Base-by-base conservation (phyloP, 2,888 invertebrate species). In the Polylopha cassiicola region DNA sequence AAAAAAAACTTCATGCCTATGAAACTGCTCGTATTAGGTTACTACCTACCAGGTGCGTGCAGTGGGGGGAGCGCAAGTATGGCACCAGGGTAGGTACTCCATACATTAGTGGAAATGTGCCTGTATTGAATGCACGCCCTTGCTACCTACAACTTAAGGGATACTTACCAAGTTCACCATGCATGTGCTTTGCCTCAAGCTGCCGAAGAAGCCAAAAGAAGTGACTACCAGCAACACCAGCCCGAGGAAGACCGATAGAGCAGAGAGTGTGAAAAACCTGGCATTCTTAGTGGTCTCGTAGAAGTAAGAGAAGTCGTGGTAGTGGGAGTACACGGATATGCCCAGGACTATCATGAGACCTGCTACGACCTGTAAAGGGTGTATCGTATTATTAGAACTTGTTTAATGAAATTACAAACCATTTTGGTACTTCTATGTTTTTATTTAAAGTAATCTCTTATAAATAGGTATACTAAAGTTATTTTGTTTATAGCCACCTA, bases 191-290 rank as follows among this genome's bases (percentile, higher is more conserved):
- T 92, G 91, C 59, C 89, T 92, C 53, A 93, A 75, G 3, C 94
- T 95, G 16, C 95, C 95, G 53, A 92, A 91, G 74, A 94, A 95
- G 16, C 95, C 95, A 51, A 95, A 92, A 52, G 93, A 88, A 0
- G 95, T 92, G 7, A 95, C 88, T 32, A 95, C 74, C 52, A 95
- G 87, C 30, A 95, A 87, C 28, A 90, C 76, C 37, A 90, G 82
- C 0, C 95, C 95, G 21, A 94, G 87, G 7, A 91, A 88, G 10
- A 95, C 90, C 22, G 94, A 87, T 15, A 95, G 75, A 4, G 91
- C 88, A 0, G 95, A 92, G 0, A 94, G 93, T 1, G 92, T 92
- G 54, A 91, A 88, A 65, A 91, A 90, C 37, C 86, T 52, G 1
- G 78, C 70, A 20, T 57, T 58, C 46, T 60, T 70, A 2, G 68